phyloP scores from a whole-genome alignment of 2,797 vertebrate genomes.

The Platyrinchus mystaceus region DNA sequence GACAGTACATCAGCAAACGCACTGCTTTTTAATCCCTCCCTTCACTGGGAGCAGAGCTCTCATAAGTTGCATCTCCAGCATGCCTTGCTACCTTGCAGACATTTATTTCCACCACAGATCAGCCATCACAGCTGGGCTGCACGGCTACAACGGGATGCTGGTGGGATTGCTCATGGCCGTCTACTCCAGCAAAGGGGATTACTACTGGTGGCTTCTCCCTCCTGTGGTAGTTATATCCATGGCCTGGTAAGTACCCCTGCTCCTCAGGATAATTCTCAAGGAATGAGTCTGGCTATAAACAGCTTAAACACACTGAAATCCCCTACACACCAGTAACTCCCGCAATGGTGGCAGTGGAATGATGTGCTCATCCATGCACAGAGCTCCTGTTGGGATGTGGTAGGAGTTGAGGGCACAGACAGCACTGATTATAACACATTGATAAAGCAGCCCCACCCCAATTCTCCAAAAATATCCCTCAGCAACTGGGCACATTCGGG shows the following conservation, averaged over 20 bases:
- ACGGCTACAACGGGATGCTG: constrained; percentile 91
- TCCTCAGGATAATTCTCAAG: not conserved
- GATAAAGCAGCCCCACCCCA: not conserved
- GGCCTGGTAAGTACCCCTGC: constrained; percentile 83
- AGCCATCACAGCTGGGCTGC: constrained; percentile 86
- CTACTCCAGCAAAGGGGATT: constrained; percentile 86
- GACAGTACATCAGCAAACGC: not conserved
- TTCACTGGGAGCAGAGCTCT: not conserved
- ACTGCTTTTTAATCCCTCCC: not conserved
- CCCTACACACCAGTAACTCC: not conserved
- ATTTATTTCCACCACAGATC: constrained; percentile 67
- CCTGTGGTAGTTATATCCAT: constrained; percentile 87
- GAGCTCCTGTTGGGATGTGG: accelerated
- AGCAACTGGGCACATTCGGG: accelerated
- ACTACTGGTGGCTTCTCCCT: constrained; percentile 94
- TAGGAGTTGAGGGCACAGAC: accelerated
- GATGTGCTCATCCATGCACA: accelerated
- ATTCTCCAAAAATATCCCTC: accelerated
- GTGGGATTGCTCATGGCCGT: constrained; percentile 91
- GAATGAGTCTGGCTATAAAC: not conserved
- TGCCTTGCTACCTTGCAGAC: not conserved
- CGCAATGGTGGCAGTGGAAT: accelerated
- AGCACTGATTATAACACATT: not conserved
- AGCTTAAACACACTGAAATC: not conserved
- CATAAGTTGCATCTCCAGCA: not conserved